These are phyloP conservation scores for Acanthosepion esculentum DNA, from an alignment of 2,888 invertebrate genomes.

Conservation along the genomic window DNA sequence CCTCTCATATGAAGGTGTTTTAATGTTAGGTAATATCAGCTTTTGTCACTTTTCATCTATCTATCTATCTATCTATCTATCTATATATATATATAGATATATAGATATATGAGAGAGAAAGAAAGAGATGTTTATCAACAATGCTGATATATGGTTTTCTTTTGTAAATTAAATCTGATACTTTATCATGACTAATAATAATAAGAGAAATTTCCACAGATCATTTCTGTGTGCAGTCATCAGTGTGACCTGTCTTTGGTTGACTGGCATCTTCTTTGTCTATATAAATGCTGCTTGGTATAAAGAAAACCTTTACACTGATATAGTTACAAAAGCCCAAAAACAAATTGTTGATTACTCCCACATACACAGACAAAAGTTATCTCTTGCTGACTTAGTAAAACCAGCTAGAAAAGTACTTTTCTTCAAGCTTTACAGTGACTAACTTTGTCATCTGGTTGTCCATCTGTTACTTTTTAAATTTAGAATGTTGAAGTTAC, in stretches of 20 bases:
- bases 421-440: not conserved
- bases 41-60: no score
- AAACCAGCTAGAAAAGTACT: not conserved
- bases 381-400: not conserved
- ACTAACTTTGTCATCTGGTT: not conserved
- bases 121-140: no score
- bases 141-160: not conserved
- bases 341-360: not conserved
- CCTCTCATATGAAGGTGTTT: no score
- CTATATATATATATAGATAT: no score
- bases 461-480: slow-evolving; percentile 35
- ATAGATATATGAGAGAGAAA: no score
- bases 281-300: not conserved
- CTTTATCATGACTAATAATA: not conserved
- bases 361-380: not conserved
- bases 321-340: not conserved
- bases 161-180: not conserved
- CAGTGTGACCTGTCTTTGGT: not conserved
- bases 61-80: no score
- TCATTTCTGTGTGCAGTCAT: not conserved
- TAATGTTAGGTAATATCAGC: no score
- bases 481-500: not conserved
- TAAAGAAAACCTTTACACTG: not conserved
- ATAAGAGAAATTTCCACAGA: not conserved
- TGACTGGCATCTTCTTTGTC: not conserved